A percentile compares a stretch with the other conserved stretches of the same genome.
Conservation (phyloP, 1,140 invertebrate species). For the Rhopalosiphum padi region DNA sequence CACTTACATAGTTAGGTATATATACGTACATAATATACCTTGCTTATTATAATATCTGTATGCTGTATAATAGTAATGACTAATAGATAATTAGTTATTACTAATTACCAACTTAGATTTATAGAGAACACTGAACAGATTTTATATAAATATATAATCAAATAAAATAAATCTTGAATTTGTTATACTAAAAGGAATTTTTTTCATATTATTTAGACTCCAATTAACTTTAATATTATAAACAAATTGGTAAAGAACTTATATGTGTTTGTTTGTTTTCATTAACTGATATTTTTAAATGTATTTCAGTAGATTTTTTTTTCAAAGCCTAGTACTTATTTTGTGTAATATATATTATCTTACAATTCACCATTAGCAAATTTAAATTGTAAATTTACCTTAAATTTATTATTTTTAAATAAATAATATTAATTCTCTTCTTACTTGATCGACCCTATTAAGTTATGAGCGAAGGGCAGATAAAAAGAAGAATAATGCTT, state of each 20-base stretch:
- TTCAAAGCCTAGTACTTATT: no score
- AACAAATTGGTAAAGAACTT: not conserved
- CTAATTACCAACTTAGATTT: not conserved
- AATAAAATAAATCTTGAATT: no score
- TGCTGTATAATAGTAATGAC: not conserved
- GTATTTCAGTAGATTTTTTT: no score
- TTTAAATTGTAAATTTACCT: not conserved
- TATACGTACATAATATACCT: not conserved
- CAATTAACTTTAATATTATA: not conserved
- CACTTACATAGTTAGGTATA: not conserved
- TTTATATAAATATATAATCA: not conserved
- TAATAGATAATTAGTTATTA: not conserved
- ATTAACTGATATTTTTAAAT: not conserved
- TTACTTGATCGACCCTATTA: not conserved
- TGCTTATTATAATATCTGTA: not conserved
- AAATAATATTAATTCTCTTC: not conserved
- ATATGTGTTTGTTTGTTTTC: not conserved
- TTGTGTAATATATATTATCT: no score
- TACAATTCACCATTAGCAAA: no score
- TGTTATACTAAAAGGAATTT: not conserved
- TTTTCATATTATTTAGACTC: not conserved
- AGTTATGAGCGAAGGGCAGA: not conserved
- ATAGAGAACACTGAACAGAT: not conserved
- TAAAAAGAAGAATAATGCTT: not conserved
- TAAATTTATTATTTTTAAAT: not conserved